phyloP scores from a whole-genome alignment of 2,797 vertebrate species.

The Halcyon smyrnensis region DNA sequence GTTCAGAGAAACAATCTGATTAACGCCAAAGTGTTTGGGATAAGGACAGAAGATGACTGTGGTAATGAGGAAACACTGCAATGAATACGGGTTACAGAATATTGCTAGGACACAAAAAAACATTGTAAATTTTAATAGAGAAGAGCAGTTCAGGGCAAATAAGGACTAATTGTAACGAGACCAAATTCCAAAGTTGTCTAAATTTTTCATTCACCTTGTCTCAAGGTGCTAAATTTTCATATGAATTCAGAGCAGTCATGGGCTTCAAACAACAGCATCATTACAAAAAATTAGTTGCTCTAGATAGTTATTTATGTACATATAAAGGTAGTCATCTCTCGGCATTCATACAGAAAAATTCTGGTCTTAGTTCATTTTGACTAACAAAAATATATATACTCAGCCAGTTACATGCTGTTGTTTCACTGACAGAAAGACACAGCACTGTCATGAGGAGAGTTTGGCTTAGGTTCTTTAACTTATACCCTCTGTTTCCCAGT shows the following conservation, averaged over 20 bases:
- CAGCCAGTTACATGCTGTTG: neutral
- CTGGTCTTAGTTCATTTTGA: neutral
- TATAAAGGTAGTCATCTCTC: rapidly evolving
- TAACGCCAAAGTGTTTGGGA: neutral
- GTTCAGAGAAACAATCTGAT: neutral
- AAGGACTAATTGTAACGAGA: neutral
- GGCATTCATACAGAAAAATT: neutral
- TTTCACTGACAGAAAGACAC: neutral
- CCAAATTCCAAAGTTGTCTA: neutral
- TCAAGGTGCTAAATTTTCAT: neutral
- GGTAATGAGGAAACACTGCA: neutral
- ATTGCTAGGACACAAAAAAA: neutral
- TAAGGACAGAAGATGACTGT: neutral
- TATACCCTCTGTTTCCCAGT: neutral
- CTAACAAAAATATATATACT: neutral
- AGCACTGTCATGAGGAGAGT: neutral
- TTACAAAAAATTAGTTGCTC: neutral
- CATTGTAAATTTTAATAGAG: neutral
- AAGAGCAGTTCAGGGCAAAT: neutral
- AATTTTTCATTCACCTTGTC: neutral
- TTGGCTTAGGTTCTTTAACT: neutral
- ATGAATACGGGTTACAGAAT: neutral
- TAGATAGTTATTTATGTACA: neutral
- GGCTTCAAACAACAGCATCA: neutral
- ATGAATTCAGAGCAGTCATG: neutral